A percentile compares a stretch with the other conserved stretches of the same genome.
Conservation (phyloP, 1,140 invertebrate genomes). For the Pogonomyrmex barbatus region DNA sequence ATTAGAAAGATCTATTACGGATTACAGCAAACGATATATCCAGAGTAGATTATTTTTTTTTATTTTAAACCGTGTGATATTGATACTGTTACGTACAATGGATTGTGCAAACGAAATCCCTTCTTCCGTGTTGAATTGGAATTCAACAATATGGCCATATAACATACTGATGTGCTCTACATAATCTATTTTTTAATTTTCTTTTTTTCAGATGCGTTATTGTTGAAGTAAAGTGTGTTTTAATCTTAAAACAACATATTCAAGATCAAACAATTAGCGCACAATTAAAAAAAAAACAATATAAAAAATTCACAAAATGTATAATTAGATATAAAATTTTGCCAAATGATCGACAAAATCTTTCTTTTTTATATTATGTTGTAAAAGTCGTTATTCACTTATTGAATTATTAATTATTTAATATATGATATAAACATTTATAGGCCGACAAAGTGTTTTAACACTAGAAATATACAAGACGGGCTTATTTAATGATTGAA, state of each 20-base stretch:
- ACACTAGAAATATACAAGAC: too few relatives aligned
- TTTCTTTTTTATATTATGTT: too few relatives aligned
- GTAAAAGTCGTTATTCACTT: too few relatives aligned
- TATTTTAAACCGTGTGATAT: conserved; percentile 13
- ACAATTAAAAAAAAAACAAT: too few relatives aligned
- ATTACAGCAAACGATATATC: too few relatives aligned
- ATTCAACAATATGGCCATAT: not conserved
- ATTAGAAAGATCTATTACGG: not conserved
- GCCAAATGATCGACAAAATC: too few relatives aligned
- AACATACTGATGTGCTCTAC: not conserved
- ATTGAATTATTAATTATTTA: not conserved
- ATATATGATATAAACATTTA: not conserved
- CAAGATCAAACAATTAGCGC: too few relatives aligned
- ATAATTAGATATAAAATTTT: too few relatives aligned
- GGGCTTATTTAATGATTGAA: too few relatives aligned
- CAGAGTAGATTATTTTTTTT: not conserved
- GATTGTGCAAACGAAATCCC: conserved; percentile 8
- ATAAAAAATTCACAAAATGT: too few relatives aligned
- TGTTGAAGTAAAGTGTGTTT: too few relatives aligned
- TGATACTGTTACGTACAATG: conserved; percentile 9
- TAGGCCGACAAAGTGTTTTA: too few relatives aligned
- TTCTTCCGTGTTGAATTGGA: not conserved
- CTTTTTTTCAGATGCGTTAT: not conserved
- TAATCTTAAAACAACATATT: not conserved
- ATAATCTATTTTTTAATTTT: conserved; percentile 14